phyloP scores from a whole-genome alignment of 2,888 invertebrate species.

The Drosophila anceps region DNA sequence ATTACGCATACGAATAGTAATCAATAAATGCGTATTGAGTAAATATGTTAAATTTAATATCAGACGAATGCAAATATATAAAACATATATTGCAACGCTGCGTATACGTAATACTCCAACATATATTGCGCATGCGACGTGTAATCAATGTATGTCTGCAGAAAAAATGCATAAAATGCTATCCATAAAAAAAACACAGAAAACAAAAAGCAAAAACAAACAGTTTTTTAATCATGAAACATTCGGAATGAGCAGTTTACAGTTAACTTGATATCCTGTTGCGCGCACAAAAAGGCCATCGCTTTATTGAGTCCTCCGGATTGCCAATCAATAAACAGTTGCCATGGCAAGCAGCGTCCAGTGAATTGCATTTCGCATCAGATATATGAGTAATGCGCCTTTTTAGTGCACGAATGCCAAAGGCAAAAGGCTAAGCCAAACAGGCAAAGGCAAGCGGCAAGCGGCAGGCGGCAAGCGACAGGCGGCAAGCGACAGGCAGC shows the following conservation, averaged over 20 bases:
- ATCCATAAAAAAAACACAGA: background rate
- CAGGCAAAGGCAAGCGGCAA: background rate
- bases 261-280: conserved; percentile 14
- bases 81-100: background rate
- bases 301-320: conserved; percentile 16
- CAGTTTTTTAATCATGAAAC: background rate
- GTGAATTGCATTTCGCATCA: conserved; percentile 18
- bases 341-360: conserved; percentile 26
- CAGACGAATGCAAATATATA: conserved; percentile 1
- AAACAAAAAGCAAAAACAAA: background rate
- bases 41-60: conserved; percentile 5
- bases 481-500: background rate
- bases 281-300: conserved; percentile 13
- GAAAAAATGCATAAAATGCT: conserved; percentile 4
- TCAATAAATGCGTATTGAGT: background rate
- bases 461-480: background rate
- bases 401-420: conserved; percentile 4
- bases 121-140: background rate
- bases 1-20: background rate
- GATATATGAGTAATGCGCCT: conserved; percentile 17
- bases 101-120: conserved; percentile 3
- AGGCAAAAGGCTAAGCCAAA: conserved; percentile 6
- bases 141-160: background rate
- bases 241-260: conserved; percentile 18
- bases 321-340: conserved; percentile 32